Evolutionary conservation across 2,888 invertebrate species (phyloP), one percentile per base, ranked within the genome.

Genomic region (Scaptomyza polygonia): DNA sequence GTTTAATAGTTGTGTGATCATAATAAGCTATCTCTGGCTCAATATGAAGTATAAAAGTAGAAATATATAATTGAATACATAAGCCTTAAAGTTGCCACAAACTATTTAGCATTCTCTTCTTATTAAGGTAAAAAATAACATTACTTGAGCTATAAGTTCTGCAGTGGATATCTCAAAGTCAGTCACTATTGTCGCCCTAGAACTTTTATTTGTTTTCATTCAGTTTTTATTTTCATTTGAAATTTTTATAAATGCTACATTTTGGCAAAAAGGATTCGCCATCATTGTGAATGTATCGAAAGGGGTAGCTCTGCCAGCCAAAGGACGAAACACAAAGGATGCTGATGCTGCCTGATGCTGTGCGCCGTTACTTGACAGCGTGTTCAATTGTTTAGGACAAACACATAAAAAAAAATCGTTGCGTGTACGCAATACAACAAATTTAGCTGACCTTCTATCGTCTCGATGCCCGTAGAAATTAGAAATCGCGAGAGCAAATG

Each of bases 241-340:
- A 75, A 70, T 68, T 67, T 68, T 71, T 79, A 69, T 85, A 84
- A 84, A 84, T 70, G 87, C 85, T 76, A 83, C 86, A 79, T 79
- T 85, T 86, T 81, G 72, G 79, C 87, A 76, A 78, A 76, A 78
- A 75, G 73, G 79, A 62, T 56, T 66, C 44, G 51, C 54, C 58
- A 48, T 48, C 48, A 48, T 48, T 48, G 53, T 44, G 49, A 32
- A 25, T 36, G 36, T 58, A 49, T 52, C 64, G 63, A 85, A 83
- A 84, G 83, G 83, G 83, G 86, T 86, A 84, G 81, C 71, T 43
- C 42, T 43, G 32, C 9, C 25, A 14, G 32, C 32, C 36, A 66
- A 78, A 72, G 69, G 62, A 80, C 58, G 58, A 71, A 72, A 67
- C 59, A 80, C 58, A 71, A 75, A 75, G 72, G 71, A 77, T 62